Evolutionary conservation across 2,113 vertebrate species (phyloP).

Genomic region (Antidorcas marsupialis): DNA sequence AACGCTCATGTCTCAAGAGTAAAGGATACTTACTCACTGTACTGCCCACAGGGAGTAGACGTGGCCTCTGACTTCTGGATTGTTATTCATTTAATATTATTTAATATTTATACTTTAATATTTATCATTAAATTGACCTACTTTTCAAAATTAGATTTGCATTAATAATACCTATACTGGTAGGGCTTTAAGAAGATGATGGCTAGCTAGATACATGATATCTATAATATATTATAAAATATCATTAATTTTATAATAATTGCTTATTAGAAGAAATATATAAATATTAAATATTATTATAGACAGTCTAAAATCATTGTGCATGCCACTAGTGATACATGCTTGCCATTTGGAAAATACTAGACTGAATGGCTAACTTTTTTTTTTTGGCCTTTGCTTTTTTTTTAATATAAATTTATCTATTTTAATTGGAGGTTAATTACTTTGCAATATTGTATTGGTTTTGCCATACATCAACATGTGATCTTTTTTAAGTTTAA

Average conservation of each 20-base stretch:
- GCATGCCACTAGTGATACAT: neutral
- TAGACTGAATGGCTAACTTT: neutral
- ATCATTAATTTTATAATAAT: neutral
- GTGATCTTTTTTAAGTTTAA: neutral
- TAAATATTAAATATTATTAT: neutral
- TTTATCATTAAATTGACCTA: neutral
- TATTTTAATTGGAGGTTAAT: no score
- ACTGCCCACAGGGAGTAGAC: accelerated
- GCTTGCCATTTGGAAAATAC: neutral
- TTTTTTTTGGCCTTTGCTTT: no score
- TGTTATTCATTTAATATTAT: neutral
- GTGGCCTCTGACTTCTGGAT: no score
- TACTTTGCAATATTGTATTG: no score
- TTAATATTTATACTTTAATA: neutral
- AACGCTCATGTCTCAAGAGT: neutral
- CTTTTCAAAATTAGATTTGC: neutral
- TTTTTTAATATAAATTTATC: no score
- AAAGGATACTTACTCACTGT: neutral
- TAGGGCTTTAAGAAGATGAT: neutral
- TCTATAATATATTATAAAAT: neutral
- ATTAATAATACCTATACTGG: neutral
- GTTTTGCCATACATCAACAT: no score
- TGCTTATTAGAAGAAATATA: neutral
- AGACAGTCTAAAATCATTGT: neutral
- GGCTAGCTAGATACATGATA: neutral